Evolutionary conservation across 2,113 vertebrate species (phyloP).

Genomic region (Pomatorhinus ruficollis): DNA sequence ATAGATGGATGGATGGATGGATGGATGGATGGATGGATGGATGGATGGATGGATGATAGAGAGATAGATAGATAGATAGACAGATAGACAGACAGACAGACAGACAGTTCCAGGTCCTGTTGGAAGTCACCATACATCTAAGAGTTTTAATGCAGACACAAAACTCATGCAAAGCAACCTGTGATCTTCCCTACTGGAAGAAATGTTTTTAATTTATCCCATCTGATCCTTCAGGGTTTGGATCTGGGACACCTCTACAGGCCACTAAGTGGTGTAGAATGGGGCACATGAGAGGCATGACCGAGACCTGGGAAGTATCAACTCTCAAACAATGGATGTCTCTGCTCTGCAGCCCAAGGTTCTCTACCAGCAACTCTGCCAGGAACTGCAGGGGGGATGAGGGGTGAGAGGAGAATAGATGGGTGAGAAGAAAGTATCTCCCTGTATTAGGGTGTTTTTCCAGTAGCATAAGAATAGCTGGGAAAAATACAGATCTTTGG

Average conservation of each 20-base stretch:
- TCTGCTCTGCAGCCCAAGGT: background rate
- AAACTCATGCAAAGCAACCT: background rate
- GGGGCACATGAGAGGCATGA: background rate
- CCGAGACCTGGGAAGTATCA: background rate
- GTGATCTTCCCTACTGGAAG: background rate
- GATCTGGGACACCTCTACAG: too few relatives aligned
- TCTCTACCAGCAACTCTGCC: background rate
- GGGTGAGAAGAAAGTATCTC: background rate
- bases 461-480: background rate
- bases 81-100: background rate
- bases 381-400: background rate
- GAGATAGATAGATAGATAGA: background rate
- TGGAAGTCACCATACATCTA: background rate
- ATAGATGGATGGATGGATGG: background rate
- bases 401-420: background rate
- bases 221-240: background rate
- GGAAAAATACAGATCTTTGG: background rate
- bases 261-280: accelerated
- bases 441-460: background rate
- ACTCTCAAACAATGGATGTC: background rate
- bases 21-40: background rate
- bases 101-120: background rate
- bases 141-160: background rate
- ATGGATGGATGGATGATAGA: background rate
- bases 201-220: background rate